Evolutionary conservation across 2,113 vertebrate species (phyloP).

Genomic region (Alces alces): DNA sequence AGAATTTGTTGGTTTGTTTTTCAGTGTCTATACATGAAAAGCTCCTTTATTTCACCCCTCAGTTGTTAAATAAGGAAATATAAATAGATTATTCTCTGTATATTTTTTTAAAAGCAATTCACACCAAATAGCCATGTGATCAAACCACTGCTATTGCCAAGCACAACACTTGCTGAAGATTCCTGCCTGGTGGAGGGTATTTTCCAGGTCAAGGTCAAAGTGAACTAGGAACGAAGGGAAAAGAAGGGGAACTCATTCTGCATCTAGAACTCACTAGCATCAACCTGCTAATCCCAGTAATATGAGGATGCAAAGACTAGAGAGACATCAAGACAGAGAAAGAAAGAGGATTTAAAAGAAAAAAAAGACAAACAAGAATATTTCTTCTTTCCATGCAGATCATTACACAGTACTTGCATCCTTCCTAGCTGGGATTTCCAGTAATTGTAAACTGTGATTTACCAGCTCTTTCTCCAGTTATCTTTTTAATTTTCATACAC

Average conservation of each 20-base stretch:
- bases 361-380: neutral
- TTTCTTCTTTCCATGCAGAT: neutral
- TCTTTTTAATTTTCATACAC: neutral
- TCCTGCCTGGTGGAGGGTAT: neutral
- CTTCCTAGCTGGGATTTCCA: neutral
- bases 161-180: conserved; percentile 48
- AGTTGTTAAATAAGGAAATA: conserved; percentile 61
- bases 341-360: neutral
- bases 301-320: neutral
- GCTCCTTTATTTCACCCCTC: conserved; percentile 44
- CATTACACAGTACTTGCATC: neutral
- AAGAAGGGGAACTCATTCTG: neutral
- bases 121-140: conserved; percentile 21
- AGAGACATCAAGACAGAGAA: too few relatives aligned
- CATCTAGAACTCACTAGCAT: neutral
- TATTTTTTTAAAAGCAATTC: conserved; percentile 12
- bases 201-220: conserved; percentile 31
- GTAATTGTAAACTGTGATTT: neutral
- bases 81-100: conserved; percentile 37
- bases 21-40: conserved; percentile 27
- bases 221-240: neutral
- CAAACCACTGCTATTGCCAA: neutral
- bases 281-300: neutral
- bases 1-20: neutral
- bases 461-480: neutral